phyloP scores from a whole-genome alignment of 2,113 vertebrate species.

The Hippocampus guttulatus region DNA sequence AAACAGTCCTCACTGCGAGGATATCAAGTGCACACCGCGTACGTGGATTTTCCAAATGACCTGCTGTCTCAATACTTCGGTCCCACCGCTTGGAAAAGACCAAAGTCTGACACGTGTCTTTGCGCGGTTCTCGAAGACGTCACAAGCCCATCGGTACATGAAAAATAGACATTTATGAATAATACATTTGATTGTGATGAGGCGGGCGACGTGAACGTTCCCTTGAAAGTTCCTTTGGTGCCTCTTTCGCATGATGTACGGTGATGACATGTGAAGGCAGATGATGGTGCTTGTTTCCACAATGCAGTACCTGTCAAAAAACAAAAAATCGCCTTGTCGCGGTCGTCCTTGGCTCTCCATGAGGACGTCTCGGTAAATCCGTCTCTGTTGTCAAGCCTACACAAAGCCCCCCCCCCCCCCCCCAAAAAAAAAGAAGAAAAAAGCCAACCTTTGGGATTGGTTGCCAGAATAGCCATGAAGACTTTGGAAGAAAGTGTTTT shows the following conservation, averaged over 20 bases:
- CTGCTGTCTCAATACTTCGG: slow-evolving; percentile 32
- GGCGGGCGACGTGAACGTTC: slow-evolving; percentile 53
- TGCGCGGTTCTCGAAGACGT: slow-evolving; percentile 39
- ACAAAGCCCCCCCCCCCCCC: neutral
- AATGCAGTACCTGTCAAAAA: slow-evolving; percentile 24
- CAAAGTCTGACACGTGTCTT: slow-evolving; percentile 39
- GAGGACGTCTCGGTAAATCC: slow-evolving; percentile 13
- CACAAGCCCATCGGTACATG: slow-evolving; percentile 45
- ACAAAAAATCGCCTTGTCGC: slow-evolving; percentile 1
- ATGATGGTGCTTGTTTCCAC: slow-evolving; percentile 25
- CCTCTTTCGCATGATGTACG: slow-evolving; percentile 24
- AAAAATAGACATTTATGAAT: slow-evolving; percentile 62
- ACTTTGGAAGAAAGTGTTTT: slow-evolving; percentile 18
- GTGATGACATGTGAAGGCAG: slow-evolving; percentile 18
- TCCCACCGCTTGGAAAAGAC: slow-evolving; percentile 50
- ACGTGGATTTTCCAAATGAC: neutral
- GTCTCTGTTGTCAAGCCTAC: slow-evolving; percentile 18
- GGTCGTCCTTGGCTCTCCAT: slow-evolving; percentile 45
- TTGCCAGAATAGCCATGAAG: slow-evolving; percentile 16
- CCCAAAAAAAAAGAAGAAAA: too few species aligned
- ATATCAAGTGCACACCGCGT: too few species aligned
- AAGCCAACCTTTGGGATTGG: slow-evolving; percentile 21
- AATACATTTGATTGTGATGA: slow-evolving; percentile 45
- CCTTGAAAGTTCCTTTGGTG: slow-evolving; percentile 38
- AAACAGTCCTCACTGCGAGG: too few species aligned